A percentile compares a stretch with the other conserved stretches of the same genome.
phyloP scores from a whole-genome alignment of 2,113 vertebrate species.

The Crotalus tigris region DNA sequence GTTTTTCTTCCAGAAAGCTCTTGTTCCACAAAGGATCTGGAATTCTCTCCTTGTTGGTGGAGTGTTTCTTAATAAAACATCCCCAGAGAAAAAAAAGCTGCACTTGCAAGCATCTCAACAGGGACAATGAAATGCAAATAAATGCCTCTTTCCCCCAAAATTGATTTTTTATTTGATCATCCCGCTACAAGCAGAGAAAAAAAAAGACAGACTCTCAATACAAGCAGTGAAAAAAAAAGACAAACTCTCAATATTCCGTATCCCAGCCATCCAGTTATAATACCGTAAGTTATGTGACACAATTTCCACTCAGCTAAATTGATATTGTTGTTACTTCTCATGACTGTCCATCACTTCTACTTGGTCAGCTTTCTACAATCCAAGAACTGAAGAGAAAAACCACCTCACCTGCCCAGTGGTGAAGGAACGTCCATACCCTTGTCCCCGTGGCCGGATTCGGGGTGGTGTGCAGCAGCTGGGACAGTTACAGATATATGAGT shows the following conservation, averaged over 20 bases:
- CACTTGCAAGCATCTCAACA: neutral
- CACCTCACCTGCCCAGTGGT: conserved; percentile 90
- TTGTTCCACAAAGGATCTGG: neutral
- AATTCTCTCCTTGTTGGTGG: neutral
- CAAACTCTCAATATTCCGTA: too few species aligned
- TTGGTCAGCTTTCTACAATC: neutral
- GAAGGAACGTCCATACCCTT: conserved; percentile 91
- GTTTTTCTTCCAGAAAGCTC: neutral
- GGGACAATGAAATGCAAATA: neutral
- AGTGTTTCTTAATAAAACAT: neutral
- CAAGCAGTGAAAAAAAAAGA: neutral
- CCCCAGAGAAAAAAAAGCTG: neutral
- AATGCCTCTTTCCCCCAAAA: neutral
- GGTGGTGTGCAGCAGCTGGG: conserved; percentile 83
- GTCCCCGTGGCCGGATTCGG: conserved; percentile 85
- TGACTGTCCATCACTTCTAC: neutral
- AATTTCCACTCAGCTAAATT: neutral
- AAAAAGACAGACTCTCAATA: neutral
- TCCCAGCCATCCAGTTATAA: neutral
- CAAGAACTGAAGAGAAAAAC: accelerated
- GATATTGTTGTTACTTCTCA: accelerated
- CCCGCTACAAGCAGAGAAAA: neutral
- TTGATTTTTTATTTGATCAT: neutral
- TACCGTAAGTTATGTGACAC: neutral
- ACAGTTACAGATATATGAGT: conserved; percentile 84